phyloP scores from a whole-genome alignment of 1,140 invertebrate species.

The Pseudomyrmex pallidus region DNA sequence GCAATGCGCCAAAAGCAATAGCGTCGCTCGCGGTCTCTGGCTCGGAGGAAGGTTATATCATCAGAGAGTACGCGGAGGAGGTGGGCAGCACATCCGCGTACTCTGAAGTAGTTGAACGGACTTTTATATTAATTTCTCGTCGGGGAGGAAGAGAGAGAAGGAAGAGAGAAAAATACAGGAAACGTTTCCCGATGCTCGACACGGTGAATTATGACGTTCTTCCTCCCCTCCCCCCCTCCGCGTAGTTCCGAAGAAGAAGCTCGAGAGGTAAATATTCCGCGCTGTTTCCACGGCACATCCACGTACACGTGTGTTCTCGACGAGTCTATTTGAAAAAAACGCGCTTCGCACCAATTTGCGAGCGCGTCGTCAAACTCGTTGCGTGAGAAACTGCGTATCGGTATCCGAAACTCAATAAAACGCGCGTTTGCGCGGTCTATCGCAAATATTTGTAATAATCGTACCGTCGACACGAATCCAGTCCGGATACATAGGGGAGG shows the following conservation, averaged over 20 bases:
- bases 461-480: neutral
- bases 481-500: neutral
- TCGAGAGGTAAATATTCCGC: too few species aligned
- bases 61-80: too few species aligned
- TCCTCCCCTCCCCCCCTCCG: too few species aligned
- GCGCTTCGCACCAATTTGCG: too few species aligned
- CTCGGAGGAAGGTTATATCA: neutral
- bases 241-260: too few species aligned
- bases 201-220: neutral
- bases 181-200: neutral
- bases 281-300: too few species aligned
- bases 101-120: neutral
- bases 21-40: conserved; percentile 2
- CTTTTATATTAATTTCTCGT: conserved; percentile 34
- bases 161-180: neutral
- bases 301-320: too few species aligned
- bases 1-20: conserved; percentile 35
- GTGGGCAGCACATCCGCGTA: neutral
- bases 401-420: neutral
- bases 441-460: conserved; percentile 22
- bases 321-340: too few species aligned
- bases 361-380: neutral
- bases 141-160: too few species aligned
- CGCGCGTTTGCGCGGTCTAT: neutral
- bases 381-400: neutral